phyloP scores from a whole-genome alignment of 92 coral and sea anemone genomes.

The Epizoanthus fatuus region DNA sequence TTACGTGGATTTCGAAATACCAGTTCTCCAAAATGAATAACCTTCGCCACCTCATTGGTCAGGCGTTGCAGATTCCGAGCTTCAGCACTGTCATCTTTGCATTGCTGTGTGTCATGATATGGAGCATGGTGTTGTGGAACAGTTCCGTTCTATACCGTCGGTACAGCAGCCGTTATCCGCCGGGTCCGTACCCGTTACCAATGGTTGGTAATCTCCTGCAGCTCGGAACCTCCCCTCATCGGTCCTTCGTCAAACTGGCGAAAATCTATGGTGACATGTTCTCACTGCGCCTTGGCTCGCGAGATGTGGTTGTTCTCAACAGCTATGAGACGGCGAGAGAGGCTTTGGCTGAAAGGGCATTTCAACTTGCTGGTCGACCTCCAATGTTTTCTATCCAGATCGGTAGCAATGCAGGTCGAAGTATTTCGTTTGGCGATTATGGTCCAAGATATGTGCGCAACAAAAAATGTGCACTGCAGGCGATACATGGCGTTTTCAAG shows the following conservation, averaged over 20 bases:
- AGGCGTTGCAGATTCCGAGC: conserved; percentile 6
- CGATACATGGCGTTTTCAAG: conserved; percentile 65
- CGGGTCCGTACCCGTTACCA: conserved; percentile 76
- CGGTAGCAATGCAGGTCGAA: conserved; percentile 54
- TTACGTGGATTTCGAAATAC: no score
- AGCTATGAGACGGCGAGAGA: conserved; percentile 65
- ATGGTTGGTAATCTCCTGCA: conserved; percentile 70
- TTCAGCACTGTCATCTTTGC: background rate
- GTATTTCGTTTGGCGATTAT: conserved; percentile 71
- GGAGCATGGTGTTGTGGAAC: conserved; percentile 8
- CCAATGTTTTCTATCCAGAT: conserved; percentile 51
- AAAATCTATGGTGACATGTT: conserved; percentile 73
- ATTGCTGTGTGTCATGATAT: background rate
- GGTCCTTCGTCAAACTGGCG: conserved; percentile 54
- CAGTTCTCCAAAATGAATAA: background rate
- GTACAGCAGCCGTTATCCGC: conserved; percentile 54
- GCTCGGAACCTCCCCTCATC: conserved; percentile 75
- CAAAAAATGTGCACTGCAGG: conserved; percentile 59
- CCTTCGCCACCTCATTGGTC: background rate
- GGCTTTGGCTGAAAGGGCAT: conserved; percentile 59
- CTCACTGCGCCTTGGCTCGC: conserved; percentile 68
- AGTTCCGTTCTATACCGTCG: background rate
- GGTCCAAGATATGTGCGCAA: conserved; percentile 48
- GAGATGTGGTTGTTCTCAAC: conserved; percentile 70
- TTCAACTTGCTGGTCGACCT: conserved; percentile 67